Conservation (phyloP, 2,113 vertebrate genomes). For the Nematolebias whitei region DNA sequence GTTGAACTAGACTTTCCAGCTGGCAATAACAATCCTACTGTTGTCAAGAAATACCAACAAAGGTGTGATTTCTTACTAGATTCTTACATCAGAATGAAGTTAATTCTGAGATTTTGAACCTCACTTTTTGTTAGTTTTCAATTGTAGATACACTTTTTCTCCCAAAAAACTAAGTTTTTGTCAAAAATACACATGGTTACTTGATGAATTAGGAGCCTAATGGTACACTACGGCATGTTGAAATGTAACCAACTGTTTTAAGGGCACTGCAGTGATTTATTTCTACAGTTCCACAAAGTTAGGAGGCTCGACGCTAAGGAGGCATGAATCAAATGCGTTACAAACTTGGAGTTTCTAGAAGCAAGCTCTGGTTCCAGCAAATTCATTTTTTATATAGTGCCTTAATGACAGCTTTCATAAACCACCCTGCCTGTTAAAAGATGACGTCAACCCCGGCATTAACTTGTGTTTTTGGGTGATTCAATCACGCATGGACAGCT, state of each 20-base stretch:
- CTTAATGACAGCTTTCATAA: conserved; percentile 1
- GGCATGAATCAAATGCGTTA: neutral
- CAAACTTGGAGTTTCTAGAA: neutral
- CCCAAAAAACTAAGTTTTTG: conserved; percentile 27
- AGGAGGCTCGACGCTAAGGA: conserved; percentile 13
- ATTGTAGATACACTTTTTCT: conserved; percentile 53
- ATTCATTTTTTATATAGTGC: conserved; percentile 17
- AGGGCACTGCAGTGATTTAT: conserved; percentile 39
- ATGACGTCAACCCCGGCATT: neutral
- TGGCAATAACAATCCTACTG: conserved; percentile 69
- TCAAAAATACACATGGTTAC: conserved; percentile 39
- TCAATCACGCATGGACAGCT: neutral
- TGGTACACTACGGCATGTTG: conserved; percentile 46
- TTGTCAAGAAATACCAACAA: conserved; percentile 74
- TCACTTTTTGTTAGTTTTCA: conserved; percentile 50
- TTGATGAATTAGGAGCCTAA: conserved; percentile 37
- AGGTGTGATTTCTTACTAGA: conserved; percentile 63
- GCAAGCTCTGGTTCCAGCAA: neutral
- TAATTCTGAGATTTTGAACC: conserved; percentile 66
- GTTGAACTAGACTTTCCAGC: conserved; percentile 63
- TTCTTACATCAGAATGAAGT: conserved; percentile 77
- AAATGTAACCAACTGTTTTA: conserved; percentile 41
- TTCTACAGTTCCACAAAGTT: neutral
- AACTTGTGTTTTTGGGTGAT: conserved; percentile 2
- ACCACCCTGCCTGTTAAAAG: conserved; percentile 1